Base-by-base conservation (phyloP, 2,888 invertebrate species). In the Dusona sp. region DNA sequence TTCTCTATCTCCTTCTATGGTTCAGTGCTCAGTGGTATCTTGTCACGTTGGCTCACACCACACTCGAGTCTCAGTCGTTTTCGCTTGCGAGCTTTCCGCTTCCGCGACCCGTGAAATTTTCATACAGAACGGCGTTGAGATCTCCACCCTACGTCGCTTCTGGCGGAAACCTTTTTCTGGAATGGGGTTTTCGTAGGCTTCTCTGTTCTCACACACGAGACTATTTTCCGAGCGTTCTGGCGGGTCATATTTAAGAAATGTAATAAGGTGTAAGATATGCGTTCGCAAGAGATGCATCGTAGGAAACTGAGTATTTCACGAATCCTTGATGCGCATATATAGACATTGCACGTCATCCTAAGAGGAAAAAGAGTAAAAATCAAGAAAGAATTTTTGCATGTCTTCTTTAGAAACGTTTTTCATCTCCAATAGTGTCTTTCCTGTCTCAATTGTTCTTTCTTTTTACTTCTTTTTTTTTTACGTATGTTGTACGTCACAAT, bases 211-310 rank as follows among this genome's bases (percentile, higher is more conserved):
- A 57, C 61, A 74, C 83, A 85, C 87, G 79, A 87, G 84, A 83
- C 85, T 85, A 88, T 75, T 65, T 64, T 67, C 42, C 81, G 33
- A 68, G 33, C 81, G 68, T 77, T 88, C 88, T 89, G 88, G 78
- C 88, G 88, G 88, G 87, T 90, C 89, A 89, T 92, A 91, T 91
- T 91, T 91, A 92, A 90, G 91, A 92, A 92, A 91, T 87, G 91
- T 92, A 92, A 92, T 92, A 92, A 91, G 90, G 89, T 91, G 91
- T 91, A 90, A 91, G 91, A 92, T 92, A 91, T 89, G 89, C 89
- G 85, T 88, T 75, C 70, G 79, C 72, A 67, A 85, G 88, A 88
- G 87, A 90, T 90, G 90, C 90, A 89, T 90, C 88, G 90, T 88
- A 85, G 42, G 51, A 70, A 77, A 80, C 61, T 75, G 83, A 80